Base-by-base conservation (phyloP, 2,797 vertebrate genomes). In the Lophura swinhoii region DNA sequence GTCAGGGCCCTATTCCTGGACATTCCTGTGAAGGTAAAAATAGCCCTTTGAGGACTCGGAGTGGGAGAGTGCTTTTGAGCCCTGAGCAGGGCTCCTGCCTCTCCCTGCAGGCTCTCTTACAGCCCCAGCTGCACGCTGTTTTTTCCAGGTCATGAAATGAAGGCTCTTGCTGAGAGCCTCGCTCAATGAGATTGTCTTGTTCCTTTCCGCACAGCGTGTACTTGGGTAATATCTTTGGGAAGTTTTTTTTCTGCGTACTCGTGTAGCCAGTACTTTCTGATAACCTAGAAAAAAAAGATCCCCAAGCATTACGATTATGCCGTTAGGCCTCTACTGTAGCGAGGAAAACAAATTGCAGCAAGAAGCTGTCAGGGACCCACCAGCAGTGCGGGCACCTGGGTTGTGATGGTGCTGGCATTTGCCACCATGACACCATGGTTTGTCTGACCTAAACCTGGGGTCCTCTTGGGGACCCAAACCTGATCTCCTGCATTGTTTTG, bases 21-120 rank as follows among this genome's bases (percentile, higher is more conserved):
- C 91, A 95, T 93, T 84, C 67, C 77, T 88, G 66, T 18, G 31
- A 41, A 70, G 84, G 83, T 97, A 97, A 97, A 97, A 96, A 97
- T 97, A 97, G 89, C 70, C 63, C 69, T 91, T 72, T 88, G 75
- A 68, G 3, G 0, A 71, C 56, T 63, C 0, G 0, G 35, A 69
- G 14, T 55, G 66, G 41, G 43, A 44, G 37, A 88, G 68, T 31
- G 60, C 86, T 95, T 96, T 79, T 93, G 93, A 93, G 95, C 63
- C 94, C 56, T 93, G 93, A 95, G 90, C 56, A 92, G 89, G 93
- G 80, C 71, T 84, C 86, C 94, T 81, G 72, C 92, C 9, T 29
- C 93, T 81, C 75, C 68, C 93, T 41, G 14, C 6, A 2, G 93
- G 87, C 85, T 91, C 84, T 89, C 79, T 95, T 93, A 20, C 68